phyloP scores from a whole-genome alignment of 2,113 vertebrate genomes.

The Agapornis roseicollis region DNA sequence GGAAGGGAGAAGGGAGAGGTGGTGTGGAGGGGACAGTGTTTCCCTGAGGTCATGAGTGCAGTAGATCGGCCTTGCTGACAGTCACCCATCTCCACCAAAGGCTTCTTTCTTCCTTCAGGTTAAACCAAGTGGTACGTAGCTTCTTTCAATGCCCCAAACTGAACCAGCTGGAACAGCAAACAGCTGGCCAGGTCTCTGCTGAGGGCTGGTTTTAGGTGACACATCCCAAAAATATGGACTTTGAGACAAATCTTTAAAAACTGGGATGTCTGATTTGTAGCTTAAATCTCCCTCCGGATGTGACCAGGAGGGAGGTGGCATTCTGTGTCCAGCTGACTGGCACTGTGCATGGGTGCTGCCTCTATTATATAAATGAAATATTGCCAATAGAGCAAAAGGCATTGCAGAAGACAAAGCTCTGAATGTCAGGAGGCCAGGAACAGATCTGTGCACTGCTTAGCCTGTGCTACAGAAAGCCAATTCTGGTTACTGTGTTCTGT shows the following conservation, averaged over 20 bases:
- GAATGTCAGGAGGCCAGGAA: not conserved
- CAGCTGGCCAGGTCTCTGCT: not conserved
- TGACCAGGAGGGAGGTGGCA: not conserved
- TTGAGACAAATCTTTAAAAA: not conserved
- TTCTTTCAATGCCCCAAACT: not conserved
- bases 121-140: not conserved
- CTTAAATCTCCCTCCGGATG: not conserved
- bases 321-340: not conserved
- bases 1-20: not conserved
- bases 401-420: not conserved
- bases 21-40: not conserved
- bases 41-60: not conserved
- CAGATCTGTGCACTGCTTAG: not conserved
- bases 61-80: fast-evolving
- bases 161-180: not conserved
- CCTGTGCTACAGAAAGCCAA: not conserved
- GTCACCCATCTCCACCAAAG: not conserved
- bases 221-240: not conserved
- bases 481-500: not conserved
- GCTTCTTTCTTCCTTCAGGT: not conserved
- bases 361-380: not conserved
- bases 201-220: not conserved
- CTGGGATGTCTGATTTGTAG: not conserved
- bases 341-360: not conserved
- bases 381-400: not conserved